Base-by-base conservation (phyloP, 1,140 invertebrate species). In the Euura saliciscinereae region DNA sequence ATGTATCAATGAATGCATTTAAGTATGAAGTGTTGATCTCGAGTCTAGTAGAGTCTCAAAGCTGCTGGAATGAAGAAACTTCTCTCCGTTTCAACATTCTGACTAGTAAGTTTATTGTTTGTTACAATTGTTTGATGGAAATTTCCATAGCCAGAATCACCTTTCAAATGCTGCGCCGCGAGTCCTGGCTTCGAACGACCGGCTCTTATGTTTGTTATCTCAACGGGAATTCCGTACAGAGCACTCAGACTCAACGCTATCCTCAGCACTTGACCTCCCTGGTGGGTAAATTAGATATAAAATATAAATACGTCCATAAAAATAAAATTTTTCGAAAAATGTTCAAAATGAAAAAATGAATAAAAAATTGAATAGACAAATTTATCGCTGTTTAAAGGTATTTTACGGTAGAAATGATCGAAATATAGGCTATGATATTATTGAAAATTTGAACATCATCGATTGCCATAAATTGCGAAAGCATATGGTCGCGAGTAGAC, bases 221-320 rank as follows among this genome's bases (percentile, higher is more conserved):
- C 88, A 28, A 98, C 87, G 0, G 95, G 93, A 45, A 92, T 91
- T 45, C 88, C 85, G 67, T 94, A 87, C 11, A 98, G 86, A 73
- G 93, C 92, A 84, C 95, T 96, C 3, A 97, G 85, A 43, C 93
- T 90, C 4, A 95, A 80, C 2, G 95, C 91, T 80, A 95, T 92
- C 73, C 96, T 89, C 43, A 98, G 87, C 75, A 97, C 94, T 89
- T 98, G 96, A 2, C 97, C 96, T 71, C 96, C 96, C 94, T 96
- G 80, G 8, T 64, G 8, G 13, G 8, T 10, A 64, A 64, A 13
- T 64, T 10, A 13, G 7, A 4, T n/a, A 72, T n/a, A 72, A n/a
- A 28, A 28, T 1, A 28, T 28, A 28, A 28, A 28, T 28, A 28
- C 28, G 2, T 72, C 45, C 6, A 45, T 51, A 65, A 11, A 71